Evolutionary conservation across 2,797 vertebrate species (phyloP), one percentile per base, ranked within the genome.

Genomic region (Centropyge bicolor): DNA sequence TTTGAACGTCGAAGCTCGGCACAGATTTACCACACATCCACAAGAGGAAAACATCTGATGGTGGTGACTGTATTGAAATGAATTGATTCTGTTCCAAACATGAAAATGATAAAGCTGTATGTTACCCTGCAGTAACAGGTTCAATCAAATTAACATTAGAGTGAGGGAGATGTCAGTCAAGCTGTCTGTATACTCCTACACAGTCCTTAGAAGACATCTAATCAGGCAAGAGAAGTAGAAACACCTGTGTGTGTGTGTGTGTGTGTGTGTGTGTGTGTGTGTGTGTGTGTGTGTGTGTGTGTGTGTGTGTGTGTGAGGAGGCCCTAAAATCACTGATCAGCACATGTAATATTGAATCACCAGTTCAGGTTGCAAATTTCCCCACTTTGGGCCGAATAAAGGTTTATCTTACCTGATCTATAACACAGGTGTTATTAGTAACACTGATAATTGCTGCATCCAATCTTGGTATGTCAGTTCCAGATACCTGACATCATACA

Each of bases 351-450:
- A 49, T 61, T 43, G 35, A 46, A 55, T 57, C 11, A 55, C 1
- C 13, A 51, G 13, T 69, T 38, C 17, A 51, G 17, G 22, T 8
- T 16, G 20, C 22, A 7, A 31, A 19, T 20, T 31, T 31, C 27
- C 27, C 27, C 27, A 31, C 27, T 31, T 2, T 31, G 27, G 27
- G 27, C 2, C 27, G 4, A 31, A 31, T 31, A 31, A 31, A 31
- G 27, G 27, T 31, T 31, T 31, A 31, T 31, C 27, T 31, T 31
- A 31, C 4, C 27, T 31, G 2, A 31, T 31, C 27, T n/a, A n/a
- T n/a, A 52, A 49, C 35, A 31, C 41, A 60, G 20, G 43, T 43
- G n/a, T 43, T 43, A 86, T 72, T 75, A 81, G 49, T 54, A 64
- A 56, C 46, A 31, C 41, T 38, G 66, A 68, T 57, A 62, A 56